These are phyloP conservation scores for Acanthisitta chloris DNA, from an alignment of 2,113 vertebrate genomes.

Conservation along the genomic window DNA sequence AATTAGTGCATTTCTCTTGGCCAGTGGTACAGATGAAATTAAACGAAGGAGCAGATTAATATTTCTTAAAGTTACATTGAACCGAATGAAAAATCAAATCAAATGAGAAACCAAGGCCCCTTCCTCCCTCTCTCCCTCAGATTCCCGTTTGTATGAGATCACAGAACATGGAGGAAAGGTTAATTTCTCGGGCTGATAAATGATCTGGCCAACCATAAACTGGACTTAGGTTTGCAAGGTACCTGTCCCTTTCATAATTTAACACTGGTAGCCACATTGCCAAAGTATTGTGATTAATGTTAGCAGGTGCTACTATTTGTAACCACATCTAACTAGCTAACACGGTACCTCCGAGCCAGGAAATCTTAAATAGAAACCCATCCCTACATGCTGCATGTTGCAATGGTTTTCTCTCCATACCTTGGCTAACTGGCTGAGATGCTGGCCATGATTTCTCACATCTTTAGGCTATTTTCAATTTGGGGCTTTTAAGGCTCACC, in stretches of 20 bases:
- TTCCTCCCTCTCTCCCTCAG: neutral
- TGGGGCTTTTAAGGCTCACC: slow-evolving; percentile 18
- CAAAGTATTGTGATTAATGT: slow-evolving; percentile 19
- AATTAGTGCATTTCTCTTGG: slow-evolving; percentile 74
- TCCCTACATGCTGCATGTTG: neutral
- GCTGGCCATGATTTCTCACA: neutral
- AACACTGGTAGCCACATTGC: neutral
- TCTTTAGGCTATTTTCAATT: slow-evolving; percentile 50
- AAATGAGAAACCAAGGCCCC: neutral
- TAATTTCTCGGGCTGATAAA: neutral
- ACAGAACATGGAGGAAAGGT: neutral
- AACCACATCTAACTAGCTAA: neutral
- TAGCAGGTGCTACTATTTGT: slow-evolving; percentile 39
- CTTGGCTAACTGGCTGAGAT: neutral
- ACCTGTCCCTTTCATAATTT: neutral
- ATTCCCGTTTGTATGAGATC: neutral
- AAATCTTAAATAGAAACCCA: neutral
- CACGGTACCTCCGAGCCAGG: neutral
- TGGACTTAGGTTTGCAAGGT: neutral
- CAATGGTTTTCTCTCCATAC: neutral
- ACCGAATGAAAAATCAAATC: slow-evolving; percentile 49
- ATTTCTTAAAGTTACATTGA: slow-evolving; percentile 59
- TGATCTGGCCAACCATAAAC: neutral
- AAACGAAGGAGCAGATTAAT: slow-evolving; percentile 65
- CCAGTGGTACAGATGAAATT: slow-evolving; percentile 69